These are phyloP conservation scores for Orchesella flavescens DNA, from an alignment of 2,888 invertebrate genomes.

Conservation along the genomic window DNA sequence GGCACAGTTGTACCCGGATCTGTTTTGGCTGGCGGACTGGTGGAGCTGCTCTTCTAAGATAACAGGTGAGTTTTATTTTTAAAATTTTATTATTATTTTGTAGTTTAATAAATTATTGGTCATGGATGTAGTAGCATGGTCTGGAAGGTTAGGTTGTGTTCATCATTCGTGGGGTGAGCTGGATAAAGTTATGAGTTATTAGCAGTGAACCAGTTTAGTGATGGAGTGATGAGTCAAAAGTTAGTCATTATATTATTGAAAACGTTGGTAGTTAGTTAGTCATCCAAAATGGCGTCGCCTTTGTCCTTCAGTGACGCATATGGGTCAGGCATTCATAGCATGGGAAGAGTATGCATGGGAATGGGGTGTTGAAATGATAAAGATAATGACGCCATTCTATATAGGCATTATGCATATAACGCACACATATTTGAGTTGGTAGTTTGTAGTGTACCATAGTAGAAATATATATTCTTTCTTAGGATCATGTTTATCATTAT, in stretches of 20 bases:
- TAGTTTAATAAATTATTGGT: neutral
- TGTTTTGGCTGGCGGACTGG: constrained; percentile 28
- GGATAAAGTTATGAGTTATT: neutral
- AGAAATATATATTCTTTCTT: too few relatives aligned
- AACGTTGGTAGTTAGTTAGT: neutral
- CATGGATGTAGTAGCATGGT: neutral
- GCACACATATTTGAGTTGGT: too few relatives aligned
- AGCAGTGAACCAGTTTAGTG: neutral
- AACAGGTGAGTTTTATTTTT: constrained; percentile 24
- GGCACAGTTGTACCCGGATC: constrained; percentile 35
- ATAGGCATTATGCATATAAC: too few relatives aligned
- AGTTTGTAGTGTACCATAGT: too few relatives aligned
- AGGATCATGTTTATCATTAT: too few relatives aligned
- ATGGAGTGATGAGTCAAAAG: neutral
- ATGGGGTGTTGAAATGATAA: neutral
- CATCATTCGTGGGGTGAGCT: too few relatives aligned
- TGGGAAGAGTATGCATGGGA: neutral
- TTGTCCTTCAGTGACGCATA: constrained; percentile 56
- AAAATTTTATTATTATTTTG: neutral
- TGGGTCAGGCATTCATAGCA: constrained; percentile 21
- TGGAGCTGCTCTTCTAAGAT: constrained; percentile 14
- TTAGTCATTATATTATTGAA: neutral
- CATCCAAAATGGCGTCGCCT: constrained; percentile 57
- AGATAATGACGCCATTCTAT: too few relatives aligned
- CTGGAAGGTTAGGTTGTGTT: neutral